A percentile compares a stretch with the other conserved stretches of the same genome.
These are phyloP conservation scores for Caenorhabditis macrosperma DNA, from an alignment of 2,888 invertebrate species.

Conservation along the genomic window DNA sequence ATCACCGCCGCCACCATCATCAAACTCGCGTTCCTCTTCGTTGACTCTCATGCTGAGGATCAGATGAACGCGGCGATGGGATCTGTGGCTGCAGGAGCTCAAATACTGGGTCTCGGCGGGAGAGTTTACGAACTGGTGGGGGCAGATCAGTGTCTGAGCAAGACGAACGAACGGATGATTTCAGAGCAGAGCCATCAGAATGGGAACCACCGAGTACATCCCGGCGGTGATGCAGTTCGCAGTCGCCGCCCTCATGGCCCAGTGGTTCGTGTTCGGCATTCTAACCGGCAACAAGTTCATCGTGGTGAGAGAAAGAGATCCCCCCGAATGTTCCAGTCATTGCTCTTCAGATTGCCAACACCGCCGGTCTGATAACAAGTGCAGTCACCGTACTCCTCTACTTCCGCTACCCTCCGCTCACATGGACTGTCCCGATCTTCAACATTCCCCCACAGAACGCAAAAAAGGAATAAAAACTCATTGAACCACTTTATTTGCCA, in stretches of 20 bases:
- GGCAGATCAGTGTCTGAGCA: neutral
- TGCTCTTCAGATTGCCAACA: constrained; percentile 75
- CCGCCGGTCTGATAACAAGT: constrained; percentile 75
- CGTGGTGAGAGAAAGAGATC: constrained; percentile 56
- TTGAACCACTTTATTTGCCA: too few species aligned
- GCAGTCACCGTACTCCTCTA: constrained; percentile 74
- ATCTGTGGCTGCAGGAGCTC: constrained; percentile 76
- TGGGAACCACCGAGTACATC: constrained; percentile 77
- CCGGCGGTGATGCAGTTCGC: constrained; percentile 78
- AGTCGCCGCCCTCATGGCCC: constrained; percentile 71
- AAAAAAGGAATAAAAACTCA: constrained; percentile 62
- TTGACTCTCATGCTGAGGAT: constrained; percentile 57
- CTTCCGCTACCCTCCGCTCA: constrained; percentile 78
- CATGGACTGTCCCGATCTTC: constrained; percentile 78
- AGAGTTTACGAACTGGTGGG: constrained; percentile 75
- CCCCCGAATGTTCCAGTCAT: too few species aligned
- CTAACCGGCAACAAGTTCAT: constrained; percentile 74
- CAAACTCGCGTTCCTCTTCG: constrained; percentile 71
- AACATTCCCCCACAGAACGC: constrained; percentile 68
- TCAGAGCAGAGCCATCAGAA: constrained; percentile 70
- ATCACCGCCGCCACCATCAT: constrained; percentile 57
- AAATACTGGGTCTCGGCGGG: constrained; percentile 74
- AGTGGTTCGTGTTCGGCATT: constrained; percentile 77
- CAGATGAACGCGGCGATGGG: constrained; percentile 71
- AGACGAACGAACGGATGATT: constrained; percentile 11